Base-by-base conservation (phyloP, 2,113 vertebrate genomes). In the Cromileptes altivelis region DNA sequence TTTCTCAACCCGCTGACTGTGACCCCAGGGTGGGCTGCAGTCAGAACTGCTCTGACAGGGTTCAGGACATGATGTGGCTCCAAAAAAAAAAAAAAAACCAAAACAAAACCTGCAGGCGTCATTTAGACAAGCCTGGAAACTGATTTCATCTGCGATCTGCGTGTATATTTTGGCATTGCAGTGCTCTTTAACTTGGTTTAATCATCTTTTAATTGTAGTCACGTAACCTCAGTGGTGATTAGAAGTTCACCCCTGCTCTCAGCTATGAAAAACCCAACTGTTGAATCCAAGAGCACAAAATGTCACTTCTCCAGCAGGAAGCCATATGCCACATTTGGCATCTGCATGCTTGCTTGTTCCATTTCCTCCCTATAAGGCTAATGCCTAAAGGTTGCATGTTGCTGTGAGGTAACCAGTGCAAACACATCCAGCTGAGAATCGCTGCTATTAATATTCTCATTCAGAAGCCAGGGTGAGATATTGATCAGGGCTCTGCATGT, bases 21-120 rank as follows among this genome's bases (percentile, higher is more conserved):
- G 85, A 93, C 82, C 88, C 61, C 23, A 55, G 72, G 79, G 72
- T 80, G 60, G 61, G 75, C 62, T 61, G 80, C 58, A 68, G 42
- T 45, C 42, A 45, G 75, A 81, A 52, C 75, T 21, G 53, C 70
- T 75, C 60, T 55, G 83, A 82, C 85, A 78, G 42, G 78, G 70
- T 85, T 60, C 30, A 57, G 50, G 62, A 49, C 68, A 56, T 70
- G 52, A 57, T 42, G 57, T 23, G 40, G 18, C 7, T 30, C 27
- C 25, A 2, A 37, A 56, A 70, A 78, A 30, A 30, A 30, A 30
- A 42, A 42, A 42, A 42, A 27, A 27, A 30, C 12, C 12, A 45
- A 53, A 14, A 30, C 12, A 45, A 45, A 53, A 14, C 12, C 45
- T 49, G 19, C 18, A 17, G 70, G 1, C 62, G 30, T 30, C 45